Evolutionary conservation across 2,888 invertebrate species (phyloP).

Genomic region (Hipparchia sbordonii): DNA sequence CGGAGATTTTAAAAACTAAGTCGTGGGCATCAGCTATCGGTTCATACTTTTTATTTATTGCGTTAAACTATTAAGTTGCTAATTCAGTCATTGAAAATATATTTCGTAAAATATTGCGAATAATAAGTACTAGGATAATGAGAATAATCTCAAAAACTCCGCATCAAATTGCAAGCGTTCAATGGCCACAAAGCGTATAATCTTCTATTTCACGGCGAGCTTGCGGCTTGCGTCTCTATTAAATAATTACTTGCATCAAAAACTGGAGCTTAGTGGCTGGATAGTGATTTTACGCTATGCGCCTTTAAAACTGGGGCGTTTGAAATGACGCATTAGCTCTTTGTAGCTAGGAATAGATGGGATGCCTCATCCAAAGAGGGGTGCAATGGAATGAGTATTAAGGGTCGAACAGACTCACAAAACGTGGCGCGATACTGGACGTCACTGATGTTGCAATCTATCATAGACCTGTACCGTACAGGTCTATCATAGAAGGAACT

Average conservation of each 20-base stretch:
- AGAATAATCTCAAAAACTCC: constrained; percentile 6
- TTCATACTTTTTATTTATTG: neutral
- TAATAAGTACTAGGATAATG: constrained; percentile 9
- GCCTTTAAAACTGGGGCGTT: constrained; percentile 29
- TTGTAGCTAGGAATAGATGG: constrained; percentile 7
- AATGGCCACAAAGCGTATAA: constrained; percentile 64
- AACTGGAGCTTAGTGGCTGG: constrained; percentile 39
- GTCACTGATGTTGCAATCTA: too few relatives aligned
- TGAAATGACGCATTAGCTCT: constrained; percentile 20
- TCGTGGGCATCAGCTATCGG: too few relatives aligned
- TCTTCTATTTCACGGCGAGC: constrained; percentile 70
- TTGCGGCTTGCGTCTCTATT: constrained; percentile 73
- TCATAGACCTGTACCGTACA: too few relatives aligned
- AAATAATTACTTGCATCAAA: constrained; percentile 63
- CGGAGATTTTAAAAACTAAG: neutral
- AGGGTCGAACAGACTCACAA: neutral
- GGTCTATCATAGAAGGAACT: too few relatives aligned
- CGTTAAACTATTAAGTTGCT: too few relatives aligned
- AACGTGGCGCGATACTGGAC: neutral
- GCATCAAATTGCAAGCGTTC: constrained; percentile 53
- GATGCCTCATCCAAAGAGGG: neutral
- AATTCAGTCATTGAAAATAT: too few relatives aligned
- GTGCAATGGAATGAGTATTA: constrained; percentile 6
- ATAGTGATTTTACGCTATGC: constrained; percentile 33
- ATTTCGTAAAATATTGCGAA: neutral